Base-by-base conservation (phyloP, 1,140 invertebrate genomes). In the Drosophila elegans region DNA sequence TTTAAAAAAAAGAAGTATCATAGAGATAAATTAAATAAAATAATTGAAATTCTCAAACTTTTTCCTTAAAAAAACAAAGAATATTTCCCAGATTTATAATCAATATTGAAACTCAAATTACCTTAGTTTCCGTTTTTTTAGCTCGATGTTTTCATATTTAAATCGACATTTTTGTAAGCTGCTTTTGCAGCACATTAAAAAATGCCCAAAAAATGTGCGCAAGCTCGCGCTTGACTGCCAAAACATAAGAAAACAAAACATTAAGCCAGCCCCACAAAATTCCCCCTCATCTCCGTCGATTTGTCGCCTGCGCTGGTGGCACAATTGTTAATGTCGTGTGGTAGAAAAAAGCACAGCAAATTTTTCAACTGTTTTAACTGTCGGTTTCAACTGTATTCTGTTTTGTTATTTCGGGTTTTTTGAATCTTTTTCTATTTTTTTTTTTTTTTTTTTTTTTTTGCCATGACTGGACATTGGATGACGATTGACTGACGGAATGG, bases 241-340 rank as follows among this genome's bases (percentile, higher is more conserved):
- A 68, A 71, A 68, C 36, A 71, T 25, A 55, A 39, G 63, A 71
- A 68, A 48, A 71, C 63, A 56, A 68, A 71, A 39, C 63, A 51
- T 51, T 55, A 34, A 16, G 34, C 34, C 34, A n/a, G 34, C 27
- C 49, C 49, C 61, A 49, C 10, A 12, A 46, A 71, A 29, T 7
- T 48, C 49, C 41, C 49, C 51, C 16, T 21, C 11, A 51, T 12
- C 64, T 29, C 36, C 54, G 44, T 21, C 32, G 38, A 48, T 56
- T 48, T 69, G 67, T 71, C 67, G 67, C 67, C 67, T 63, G 59
- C 48, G 71, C 71, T 83, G 79, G 75, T 83, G 80, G 80, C 75
- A 78, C 61, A 83, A 83, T 75, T 79, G 75, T 79, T 83, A 83
- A 79, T 74, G 79, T 78, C 69, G 66, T 75, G 71, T 75, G 80